Evolutionary conservation across 2,888 invertebrate species (phyloP), one percentile per base, ranked within the genome.

Genomic region (Cantharis rustica): DNA sequence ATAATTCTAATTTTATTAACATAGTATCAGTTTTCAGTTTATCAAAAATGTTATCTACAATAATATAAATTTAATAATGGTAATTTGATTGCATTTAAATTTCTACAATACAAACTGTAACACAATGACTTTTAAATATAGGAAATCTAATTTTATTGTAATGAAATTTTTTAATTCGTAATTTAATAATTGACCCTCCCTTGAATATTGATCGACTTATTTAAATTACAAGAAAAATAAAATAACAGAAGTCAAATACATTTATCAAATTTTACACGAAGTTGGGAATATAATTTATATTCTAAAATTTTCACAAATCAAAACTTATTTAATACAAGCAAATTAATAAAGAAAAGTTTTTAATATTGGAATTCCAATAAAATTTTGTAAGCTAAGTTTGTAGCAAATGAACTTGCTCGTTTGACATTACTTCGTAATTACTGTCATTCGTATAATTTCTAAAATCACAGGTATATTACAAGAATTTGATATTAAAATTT

Each of bases 281-380:
- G n/a, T 66, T 17, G 20, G 20, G 7, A 20, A 16, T 16, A 17
- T n/a, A n/a, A 66, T 20, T 66, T 66, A 66, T 66, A 13, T n/a
- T 20, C 23, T 66, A 66, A 66, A 66, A 20, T 16, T 20, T 66
- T 20, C 64, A 66, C 17, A 66, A 66, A 66, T 66, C 64, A 20
- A 16, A 66, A 66, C 64, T 66, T 66, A 20, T 66, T 23, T 17
- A 47, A 47, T 66, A 15, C 64, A 66, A 63, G 61, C 68, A 47
- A 68, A 72, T 23, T 66, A 16, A 73, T 64, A 64, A 70, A 61
- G 17, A 69, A 68, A 71, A 61, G 61, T 66, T 63, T 75, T 70
- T 63, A 66, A 72, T 75, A 31, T 27, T 16, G 71, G 63, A 72
- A 75, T 72, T 72, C 69, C 75, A 71, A 75, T 75, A 72, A 75